Conservation (phyloP, 1,140 invertebrate species). For the Diuraphis noxia region DNA sequence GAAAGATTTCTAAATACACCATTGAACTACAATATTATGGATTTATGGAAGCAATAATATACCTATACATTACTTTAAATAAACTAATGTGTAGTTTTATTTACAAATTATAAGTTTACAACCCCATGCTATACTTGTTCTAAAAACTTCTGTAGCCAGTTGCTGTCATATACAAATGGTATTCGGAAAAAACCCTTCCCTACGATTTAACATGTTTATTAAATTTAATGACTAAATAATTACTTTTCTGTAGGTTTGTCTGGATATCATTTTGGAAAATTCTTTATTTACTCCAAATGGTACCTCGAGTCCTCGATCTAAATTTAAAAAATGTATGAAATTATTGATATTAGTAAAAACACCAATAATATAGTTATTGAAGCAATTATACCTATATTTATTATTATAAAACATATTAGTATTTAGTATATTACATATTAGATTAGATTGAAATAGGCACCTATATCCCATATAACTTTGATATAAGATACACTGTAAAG, state of each 20-base stretch:
- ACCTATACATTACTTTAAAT: not conserved
- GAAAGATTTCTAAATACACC: too few species aligned
- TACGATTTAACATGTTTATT: not conserved
- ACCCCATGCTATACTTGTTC: not conserved
- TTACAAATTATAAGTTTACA: not conserved
- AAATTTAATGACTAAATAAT: slow-evolving; percentile 6
- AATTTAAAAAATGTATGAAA: not conserved
- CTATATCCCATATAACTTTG: too few species aligned
- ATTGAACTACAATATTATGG: too few species aligned
- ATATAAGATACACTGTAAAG: too few species aligned
- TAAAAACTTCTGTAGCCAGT: not conserved
- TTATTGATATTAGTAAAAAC: not conserved
- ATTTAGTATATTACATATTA: not conserved
- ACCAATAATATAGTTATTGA: not conserved
- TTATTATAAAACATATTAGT: too few species aligned
- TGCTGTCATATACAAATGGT: not conserved
- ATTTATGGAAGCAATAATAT: not conserved
- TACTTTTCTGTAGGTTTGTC: slow-evolving; percentile 29
- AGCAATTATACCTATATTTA: too few species aligned
- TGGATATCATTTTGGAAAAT: slow-evolving; percentile 28
- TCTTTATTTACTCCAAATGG: slow-evolving; percentile 37
- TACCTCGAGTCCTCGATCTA: slow-evolving; percentile 24
- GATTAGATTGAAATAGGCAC: not conserved
- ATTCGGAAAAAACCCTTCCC: too few species aligned
- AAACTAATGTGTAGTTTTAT: not conserved